Conservation (phyloP, 2,113 vertebrate species). For the Aviceda subcristata region DNA sequence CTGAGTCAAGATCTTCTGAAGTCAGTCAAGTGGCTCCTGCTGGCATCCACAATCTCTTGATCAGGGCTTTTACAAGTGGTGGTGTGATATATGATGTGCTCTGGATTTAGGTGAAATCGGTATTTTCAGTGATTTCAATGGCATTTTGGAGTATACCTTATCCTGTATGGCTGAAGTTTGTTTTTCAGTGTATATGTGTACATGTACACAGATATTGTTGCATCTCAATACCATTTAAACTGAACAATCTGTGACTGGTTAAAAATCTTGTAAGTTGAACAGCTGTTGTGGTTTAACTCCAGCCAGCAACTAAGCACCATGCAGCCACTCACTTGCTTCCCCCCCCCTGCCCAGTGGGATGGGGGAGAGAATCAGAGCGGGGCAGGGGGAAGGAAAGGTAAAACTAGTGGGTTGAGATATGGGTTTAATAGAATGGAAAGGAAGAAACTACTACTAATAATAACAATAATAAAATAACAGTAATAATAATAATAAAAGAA, state of each 20-base stretch:
- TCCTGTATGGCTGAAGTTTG: neutral
- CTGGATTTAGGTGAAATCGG: neutral
- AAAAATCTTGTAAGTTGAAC: neutral
- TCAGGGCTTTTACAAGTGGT: neutral
- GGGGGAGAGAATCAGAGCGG: no score
- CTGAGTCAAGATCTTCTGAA: neutral
- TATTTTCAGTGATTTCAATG: neutral
- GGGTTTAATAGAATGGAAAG: no score
- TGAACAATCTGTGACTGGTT: neutral
- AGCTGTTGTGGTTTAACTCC: no score
- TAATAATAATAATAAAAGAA: no score
- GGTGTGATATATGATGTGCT: neutral
- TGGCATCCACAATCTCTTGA: neutral
- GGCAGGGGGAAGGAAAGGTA: no score
- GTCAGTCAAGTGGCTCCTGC: neutral
- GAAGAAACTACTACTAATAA: no score
- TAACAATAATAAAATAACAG: no score
- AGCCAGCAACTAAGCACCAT: no score
- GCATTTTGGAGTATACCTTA: neutral
- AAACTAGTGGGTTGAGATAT: no score
- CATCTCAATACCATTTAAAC: neutral
- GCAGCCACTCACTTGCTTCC: no score
- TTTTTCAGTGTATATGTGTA: fast-evolving
- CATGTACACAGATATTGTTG: fast-evolving
- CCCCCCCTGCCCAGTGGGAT: no score